Conservation (phyloP, 2,113 vertebrate species). For the Menura novaehollandiae region DNA sequence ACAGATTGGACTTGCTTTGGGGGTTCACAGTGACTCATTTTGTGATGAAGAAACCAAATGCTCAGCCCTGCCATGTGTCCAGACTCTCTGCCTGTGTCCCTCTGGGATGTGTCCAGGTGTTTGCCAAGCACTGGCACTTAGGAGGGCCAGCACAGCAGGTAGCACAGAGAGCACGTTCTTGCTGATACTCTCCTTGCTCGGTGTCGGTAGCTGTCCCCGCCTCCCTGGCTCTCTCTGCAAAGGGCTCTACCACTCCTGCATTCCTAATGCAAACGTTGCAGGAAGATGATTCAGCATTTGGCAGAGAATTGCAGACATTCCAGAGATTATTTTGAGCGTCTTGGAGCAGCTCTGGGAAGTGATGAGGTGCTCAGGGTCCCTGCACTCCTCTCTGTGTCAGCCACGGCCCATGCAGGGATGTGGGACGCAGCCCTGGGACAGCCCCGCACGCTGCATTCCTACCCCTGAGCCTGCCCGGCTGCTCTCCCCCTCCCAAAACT, state of each 20-base stretch:
- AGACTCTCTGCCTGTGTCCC: neutral
- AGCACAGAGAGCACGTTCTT: accelerated
- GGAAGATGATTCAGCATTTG: slow-evolving; percentile 24
- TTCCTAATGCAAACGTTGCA: neutral
- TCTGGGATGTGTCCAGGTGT: neutral
- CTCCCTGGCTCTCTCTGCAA: neutral
- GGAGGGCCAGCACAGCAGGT: neutral
- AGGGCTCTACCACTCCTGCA: neutral
- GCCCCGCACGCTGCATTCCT: accelerated
- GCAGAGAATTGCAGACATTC: neutral
- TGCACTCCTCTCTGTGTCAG: neutral
- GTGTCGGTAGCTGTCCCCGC: neutral
- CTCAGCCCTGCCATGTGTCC: neutral
- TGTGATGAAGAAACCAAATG: neutral
- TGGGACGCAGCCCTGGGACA: accelerated
- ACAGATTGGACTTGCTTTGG: neutral
- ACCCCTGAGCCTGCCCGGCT: neutral
- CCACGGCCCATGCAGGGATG: accelerated
- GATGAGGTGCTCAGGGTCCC: accelerated
- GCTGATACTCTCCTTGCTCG: accelerated
- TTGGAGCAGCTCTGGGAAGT: neutral
- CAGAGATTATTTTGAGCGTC: neutral
- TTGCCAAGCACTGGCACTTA: neutral
- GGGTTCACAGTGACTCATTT: neutral
- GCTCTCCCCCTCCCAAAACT: neutral